A percentile compares a stretch with the other conserved stretches of the same genome.
These are phyloP conservation scores for Drosophila pseudotalamancana DNA, from an alignment of 2,888 invertebrate genomes.

Conservation along the genomic window DNA sequence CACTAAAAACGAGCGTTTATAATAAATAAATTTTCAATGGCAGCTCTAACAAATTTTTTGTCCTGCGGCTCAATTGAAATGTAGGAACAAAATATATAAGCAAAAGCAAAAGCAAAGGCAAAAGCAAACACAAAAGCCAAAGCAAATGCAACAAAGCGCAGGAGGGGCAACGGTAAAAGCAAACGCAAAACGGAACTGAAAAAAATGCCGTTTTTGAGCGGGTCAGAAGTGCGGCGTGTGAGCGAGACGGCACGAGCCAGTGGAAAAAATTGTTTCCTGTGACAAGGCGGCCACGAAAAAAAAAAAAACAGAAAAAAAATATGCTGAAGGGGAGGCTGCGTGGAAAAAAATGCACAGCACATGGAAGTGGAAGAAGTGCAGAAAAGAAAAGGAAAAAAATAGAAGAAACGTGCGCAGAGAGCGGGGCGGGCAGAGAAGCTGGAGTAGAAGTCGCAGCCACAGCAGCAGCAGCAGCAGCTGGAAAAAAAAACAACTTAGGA, in stretches of 20 bases:
- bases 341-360: slow-evolving; percentile 78
- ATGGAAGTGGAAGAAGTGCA: slow-evolving; percentile 68
- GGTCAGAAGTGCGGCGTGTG: slow-evolving; percentile 55
- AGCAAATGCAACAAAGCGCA: slow-evolving; percentile 34
- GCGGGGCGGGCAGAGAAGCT: slow-evolving; percentile 36
- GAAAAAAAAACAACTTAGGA: slow-evolving; percentile 71
- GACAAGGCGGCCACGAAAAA: slow-evolving; percentile 60
- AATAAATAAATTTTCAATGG: slow-evolving; percentile 68
- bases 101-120: slow-evolving; percentile 39
- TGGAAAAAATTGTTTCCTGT: slow-evolving; percentile 76
- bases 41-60: slow-evolving; percentile 60
- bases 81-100: slow-evolving; percentile 57
- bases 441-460: slow-evolving; percentile 55
- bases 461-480: slow-evolving; percentile 8
- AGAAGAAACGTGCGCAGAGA: slow-evolving; percentile 15
- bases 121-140: slow-evolving; percentile 43
- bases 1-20: slow-evolving; percentile 33
- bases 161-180: slow-evolving; percentile 49
- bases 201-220: slow-evolving; percentile 67
- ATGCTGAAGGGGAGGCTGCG: slow-evolving; percentile 69
- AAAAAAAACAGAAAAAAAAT: no score
- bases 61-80: slow-evolving; percentile 22
- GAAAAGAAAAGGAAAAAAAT: slow-evolving; percentile 35
- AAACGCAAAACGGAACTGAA: slow-evolving; percentile 27
- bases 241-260: slow-evolving; percentile 56